phyloP scores from a whole-genome alignment of 2,113 vertebrate genomes.

The Pollimyrus isidori region DNA sequence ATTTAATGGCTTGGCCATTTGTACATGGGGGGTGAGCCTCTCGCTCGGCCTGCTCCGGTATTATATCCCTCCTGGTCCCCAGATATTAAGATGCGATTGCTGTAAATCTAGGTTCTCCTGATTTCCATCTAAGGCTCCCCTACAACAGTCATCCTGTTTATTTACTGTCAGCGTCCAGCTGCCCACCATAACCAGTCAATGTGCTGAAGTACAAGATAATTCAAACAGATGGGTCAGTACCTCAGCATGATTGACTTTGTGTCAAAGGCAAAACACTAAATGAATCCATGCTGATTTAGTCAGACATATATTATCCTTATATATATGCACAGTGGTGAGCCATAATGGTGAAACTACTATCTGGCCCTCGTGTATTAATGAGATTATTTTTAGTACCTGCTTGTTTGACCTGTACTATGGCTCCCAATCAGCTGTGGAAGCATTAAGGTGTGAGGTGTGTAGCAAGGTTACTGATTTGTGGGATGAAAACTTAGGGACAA shows the following conservation, averaged over 20 bases:
- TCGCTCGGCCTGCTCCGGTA: not conserved
- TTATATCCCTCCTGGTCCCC: constrained; percentile 8
- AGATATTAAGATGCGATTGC: not conserved
- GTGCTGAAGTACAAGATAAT: not conserved
- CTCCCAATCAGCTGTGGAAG: not conserved
- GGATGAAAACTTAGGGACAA: not conserved
- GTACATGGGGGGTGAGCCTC: not conserved
- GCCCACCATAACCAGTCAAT: not conserved
- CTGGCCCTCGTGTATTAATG: not conserved
- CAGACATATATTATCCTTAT: constrained; percentile 1
- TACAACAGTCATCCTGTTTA: not conserved
- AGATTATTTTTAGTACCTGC: not conserved
- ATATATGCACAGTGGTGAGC: not conserved
- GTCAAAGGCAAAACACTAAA: constrained; percentile 11
- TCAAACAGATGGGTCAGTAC: constrained; percentile 10
- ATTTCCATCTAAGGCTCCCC: not conserved
- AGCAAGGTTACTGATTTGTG: not conserved
- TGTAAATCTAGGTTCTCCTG: not conserved
- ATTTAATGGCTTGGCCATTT: not conserved
- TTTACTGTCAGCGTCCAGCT: constrained; percentile 17
- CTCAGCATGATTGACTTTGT: not conserved
- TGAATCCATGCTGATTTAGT: constrained; percentile 9
- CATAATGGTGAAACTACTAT: not conserved
- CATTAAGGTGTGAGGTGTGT: not conserved
- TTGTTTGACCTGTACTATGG: not conserved